Evolutionary conservation across 2,888 invertebrate genomes (phyloP).

Genomic region (Octodonta nipae): DNA sequence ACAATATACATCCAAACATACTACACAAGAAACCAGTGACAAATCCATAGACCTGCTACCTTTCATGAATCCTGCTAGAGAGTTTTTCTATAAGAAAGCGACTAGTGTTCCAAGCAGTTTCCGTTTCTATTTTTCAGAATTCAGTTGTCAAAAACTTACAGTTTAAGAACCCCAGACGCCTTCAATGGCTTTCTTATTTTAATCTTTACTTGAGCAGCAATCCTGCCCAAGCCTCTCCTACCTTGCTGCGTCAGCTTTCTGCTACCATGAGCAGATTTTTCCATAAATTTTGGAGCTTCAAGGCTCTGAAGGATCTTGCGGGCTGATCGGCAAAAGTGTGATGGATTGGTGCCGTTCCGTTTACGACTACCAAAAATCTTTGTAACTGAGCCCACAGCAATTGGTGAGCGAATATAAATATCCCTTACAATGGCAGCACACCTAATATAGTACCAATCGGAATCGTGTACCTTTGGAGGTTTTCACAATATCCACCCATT

Average conservation of each 20-base stretch:
- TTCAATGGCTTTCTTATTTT: slow-evolving; percentile 32
- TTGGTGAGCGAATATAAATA: slow-evolving; percentile 87
- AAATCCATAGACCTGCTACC: too few relatives aligned
- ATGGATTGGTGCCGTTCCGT: slow-evolving; percentile 90
- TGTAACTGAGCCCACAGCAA: slow-evolving; percentile 89
- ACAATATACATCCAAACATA: too few relatives aligned
- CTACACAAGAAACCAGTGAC: too few relatives aligned
- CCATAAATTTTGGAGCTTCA: slow-evolving; percentile 82
- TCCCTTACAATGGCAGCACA: slow-evolving; percentile 88
- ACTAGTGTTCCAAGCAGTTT: too few relatives aligned
- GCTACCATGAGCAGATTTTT: slow-evolving; percentile 81
- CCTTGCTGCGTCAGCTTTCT: slow-evolving; percentile 81
- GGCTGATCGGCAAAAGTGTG: slow-evolving; percentile 85
- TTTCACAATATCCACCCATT: slow-evolving; percentile 95
- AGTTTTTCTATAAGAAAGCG: too few relatives aligned
- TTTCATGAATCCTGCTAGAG: too few relatives aligned
- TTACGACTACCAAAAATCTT: slow-evolving; percentile 96
- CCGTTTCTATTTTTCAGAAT: slow-evolving; percentile 4
- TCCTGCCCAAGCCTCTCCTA: slow-evolving; percentile 90
- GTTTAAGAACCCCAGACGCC: slow-evolving; percentile 23
- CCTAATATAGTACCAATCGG: slow-evolving; percentile 94
- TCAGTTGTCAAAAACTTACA: slow-evolving; percentile 16
- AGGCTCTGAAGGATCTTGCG: slow-evolving; percentile 88
- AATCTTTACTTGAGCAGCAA: slow-evolving; percentile 85
- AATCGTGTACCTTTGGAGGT: slow-evolving; percentile 89